A percentile compares a stretch with the other conserved stretches of the same genome.
Conservation (phyloP, 2,888 invertebrate genomes). For the Idaea aversata region DNA sequence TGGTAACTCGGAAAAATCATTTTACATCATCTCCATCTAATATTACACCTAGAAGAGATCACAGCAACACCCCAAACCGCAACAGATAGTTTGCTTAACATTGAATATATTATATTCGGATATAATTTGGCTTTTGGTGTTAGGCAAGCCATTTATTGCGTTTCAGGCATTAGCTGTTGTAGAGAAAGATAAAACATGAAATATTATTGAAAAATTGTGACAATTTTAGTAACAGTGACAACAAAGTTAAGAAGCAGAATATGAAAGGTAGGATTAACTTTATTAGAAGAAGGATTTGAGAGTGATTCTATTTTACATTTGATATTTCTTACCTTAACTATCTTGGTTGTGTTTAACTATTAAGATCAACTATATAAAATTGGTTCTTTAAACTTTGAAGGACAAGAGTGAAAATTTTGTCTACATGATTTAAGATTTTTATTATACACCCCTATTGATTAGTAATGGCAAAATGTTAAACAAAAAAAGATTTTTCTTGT, state of each 20-base stretch:
- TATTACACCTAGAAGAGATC: neutral
- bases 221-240: neutral
- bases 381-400: slow-evolving; percentile 5
- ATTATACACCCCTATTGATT: neutral
- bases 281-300: neutral
- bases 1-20: slow-evolving; percentile 60
- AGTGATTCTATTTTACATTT: slow-evolving; percentile 1
- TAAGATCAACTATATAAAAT: slow-evolving; percentile 4
- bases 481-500: neutral
- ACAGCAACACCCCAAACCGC: neutral
- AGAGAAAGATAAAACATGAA: neutral
- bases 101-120: neutral
- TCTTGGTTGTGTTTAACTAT: neutral
- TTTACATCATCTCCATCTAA: slow-evolving; percentile 37
- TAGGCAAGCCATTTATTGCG: neutral
- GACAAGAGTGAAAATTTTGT: neutral
- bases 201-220: neutral
- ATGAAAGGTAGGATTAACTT: neutral
- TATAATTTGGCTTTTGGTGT: neutral
- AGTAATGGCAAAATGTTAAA: neutral
- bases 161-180: neutral
- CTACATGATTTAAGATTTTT: neutral
- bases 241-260: slow-evolving; percentile 2
- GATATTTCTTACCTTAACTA: slow-evolving; percentile 1
- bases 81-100: neutral